A percentile compares a stretch with the other conserved stretches of the same genome.
These are phyloP conservation scores for Lacanobia oleracea DNA, from an alignment of 2,888 invertebrate genomes.

Conservation along the genomic window DNA sequence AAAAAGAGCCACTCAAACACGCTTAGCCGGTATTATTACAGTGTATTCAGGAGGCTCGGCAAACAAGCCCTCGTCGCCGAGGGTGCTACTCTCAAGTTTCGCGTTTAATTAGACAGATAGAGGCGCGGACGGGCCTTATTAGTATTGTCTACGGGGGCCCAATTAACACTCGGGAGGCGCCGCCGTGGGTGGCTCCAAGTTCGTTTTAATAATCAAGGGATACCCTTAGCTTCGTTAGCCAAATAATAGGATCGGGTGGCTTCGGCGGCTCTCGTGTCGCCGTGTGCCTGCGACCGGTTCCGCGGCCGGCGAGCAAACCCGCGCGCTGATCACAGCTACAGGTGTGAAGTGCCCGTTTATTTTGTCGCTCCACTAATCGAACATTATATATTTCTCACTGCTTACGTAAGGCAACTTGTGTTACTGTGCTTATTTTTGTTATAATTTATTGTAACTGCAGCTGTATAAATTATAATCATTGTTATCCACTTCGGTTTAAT, in stretches of 20 bases:
- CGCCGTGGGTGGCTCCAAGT: conserved; percentile 85
- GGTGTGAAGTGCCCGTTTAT: conserved; percentile 65
- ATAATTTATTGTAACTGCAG: conserved; percentile 30
- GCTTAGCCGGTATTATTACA: conserved; percentile 90
- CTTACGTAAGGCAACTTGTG: conserved; percentile 25
- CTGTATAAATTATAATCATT: conserved; percentile 37
- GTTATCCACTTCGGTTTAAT: conserved; percentile 24
- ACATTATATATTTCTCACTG: conserved; percentile 39
- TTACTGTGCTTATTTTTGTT: conserved; percentile 23
- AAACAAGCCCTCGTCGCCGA: conserved; percentile 88
- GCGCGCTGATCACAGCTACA: conserved; percentile 63
- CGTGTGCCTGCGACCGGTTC: conserved; percentile 56
- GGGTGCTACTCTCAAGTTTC: conserved; percentile 90
- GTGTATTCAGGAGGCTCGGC: conserved; percentile 89
- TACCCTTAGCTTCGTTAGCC: conserved; percentile 88
- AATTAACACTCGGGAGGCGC: conserved; percentile 89
- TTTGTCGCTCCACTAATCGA: conserved; percentile 63
- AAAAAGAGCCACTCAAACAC: conserved; percentile 90
- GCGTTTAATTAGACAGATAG: conserved; percentile 91
- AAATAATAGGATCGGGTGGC: conserved; percentile 87
- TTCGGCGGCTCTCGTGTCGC: conserved; percentile 68
- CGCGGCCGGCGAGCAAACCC: conserved; percentile 26
- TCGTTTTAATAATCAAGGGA: conserved; percentile 90
- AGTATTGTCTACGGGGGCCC: conserved; percentile 91
- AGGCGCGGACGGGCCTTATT: conserved; percentile 90